These are phyloP conservation scores for Orcinus orca DNA, from an alignment of 2,113 vertebrate genomes.

Conservation along the genomic window DNA sequence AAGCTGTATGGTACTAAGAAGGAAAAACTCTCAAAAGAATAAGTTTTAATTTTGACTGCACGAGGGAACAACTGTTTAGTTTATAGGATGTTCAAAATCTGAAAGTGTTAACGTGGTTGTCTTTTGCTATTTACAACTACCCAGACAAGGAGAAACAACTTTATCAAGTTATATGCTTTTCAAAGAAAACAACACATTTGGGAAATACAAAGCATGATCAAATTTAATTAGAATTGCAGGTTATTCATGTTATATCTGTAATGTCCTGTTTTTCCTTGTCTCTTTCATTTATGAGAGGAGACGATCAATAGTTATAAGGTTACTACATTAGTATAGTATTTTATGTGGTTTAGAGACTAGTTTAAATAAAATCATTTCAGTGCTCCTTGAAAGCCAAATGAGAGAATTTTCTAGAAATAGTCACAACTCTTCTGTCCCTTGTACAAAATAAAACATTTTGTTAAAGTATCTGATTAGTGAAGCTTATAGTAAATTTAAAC, in stretches of 20 bases:
- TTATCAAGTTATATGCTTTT: constrained; percentile 13
- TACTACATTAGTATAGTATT: neutral
- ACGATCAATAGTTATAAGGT: constrained; percentile 8
- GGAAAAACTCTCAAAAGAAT: neutral
- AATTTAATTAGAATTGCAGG: constrained; percentile 13
- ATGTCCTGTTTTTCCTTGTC: neutral
- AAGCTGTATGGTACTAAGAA: neutral
- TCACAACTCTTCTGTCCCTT: neutral
- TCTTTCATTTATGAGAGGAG: neutral
- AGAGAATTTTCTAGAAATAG: neutral
- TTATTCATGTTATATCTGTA: constrained; percentile 37
- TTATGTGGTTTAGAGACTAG: constrained; percentile 30
- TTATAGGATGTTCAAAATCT: neutral
- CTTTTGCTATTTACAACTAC: neutral
- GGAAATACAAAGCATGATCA: constrained; percentile 24
- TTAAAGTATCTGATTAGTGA: constrained; percentile 20
- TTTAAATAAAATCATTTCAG: constrained; percentile 36
- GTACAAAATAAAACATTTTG: constrained; percentile 23
- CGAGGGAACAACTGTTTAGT: neutral
- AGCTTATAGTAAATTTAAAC: constrained; percentile 8
- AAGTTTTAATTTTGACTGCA: constrained; percentile 35
- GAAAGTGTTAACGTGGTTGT: neutral
- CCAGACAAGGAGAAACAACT: neutral
- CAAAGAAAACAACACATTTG: constrained; percentile 15
- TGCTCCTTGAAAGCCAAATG: neutral